phyloP scores from a whole-genome alignment of 2,797 vertebrate genomes.

The Epinephelus coioides region DNA sequence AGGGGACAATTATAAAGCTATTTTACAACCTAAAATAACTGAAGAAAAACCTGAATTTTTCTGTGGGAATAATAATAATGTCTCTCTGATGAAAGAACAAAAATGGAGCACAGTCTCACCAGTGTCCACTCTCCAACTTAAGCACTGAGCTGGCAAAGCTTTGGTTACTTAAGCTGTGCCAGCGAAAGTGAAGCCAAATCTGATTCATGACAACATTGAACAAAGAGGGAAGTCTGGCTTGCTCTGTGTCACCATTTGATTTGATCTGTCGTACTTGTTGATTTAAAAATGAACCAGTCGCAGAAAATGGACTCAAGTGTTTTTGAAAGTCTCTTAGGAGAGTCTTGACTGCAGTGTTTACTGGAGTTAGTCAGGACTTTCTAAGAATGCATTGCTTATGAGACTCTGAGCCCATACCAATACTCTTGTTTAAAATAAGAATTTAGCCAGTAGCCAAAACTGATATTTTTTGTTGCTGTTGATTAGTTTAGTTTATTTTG shows the following conservation, averaged over 20 bases:
- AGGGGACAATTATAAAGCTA: conserved; percentile 38
- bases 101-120: conserved; percentile 6
- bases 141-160: conserved; percentile 27
- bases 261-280: neutral
- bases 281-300: conserved; percentile 6
- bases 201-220: conserved; percentile 37
- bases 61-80: neutral
- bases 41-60: neutral
- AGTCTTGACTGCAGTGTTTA: neutral
- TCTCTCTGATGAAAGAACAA: conserved; percentile 14
- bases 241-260: conserved; percentile 10
- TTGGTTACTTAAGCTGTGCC: conserved; percentile 4
- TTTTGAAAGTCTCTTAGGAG: neutral
- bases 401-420: no score
- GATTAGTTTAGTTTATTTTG: no score
- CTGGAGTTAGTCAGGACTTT: no score
- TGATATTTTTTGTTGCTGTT: no score
- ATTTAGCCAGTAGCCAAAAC: no score
- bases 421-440: no score
- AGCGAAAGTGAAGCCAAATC: conserved; percentile 38
- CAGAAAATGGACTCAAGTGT: neutral
- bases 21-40: conserved; percentile 14
- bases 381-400: no score
- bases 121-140: conserved; percentile 26
- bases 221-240: conserved; percentile 20